These are phyloP conservation scores for Lasioglossum albipes DNA, from an alignment of 1,140 invertebrate genomes.

Conservation along the genomic window DNA sequence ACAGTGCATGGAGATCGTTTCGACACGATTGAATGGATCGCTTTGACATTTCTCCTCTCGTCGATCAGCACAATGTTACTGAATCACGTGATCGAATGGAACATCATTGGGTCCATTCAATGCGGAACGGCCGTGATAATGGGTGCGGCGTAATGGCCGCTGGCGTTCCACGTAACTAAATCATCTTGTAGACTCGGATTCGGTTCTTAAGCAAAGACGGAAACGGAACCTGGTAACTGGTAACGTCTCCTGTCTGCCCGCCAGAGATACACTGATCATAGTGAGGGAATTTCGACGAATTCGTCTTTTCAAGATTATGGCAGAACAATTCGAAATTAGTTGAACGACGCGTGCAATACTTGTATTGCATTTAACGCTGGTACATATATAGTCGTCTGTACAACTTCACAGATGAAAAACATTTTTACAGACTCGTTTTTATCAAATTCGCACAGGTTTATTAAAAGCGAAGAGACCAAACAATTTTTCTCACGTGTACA, in stretches of 20 bases:
- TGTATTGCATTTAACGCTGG: no score
- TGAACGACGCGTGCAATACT: no score
- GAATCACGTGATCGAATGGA: constrained; percentile 19
- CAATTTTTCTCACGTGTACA: no score
- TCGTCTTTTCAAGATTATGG: no score
- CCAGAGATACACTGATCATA: constrained; percentile 11
- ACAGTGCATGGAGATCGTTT: constrained; percentile 2
- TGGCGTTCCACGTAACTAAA: constrained; percentile 18
- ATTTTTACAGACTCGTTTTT: no score
- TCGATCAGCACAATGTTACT: constrained; percentile 27
- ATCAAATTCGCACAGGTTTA: no score
- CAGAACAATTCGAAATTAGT: no score
- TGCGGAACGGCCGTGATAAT: constrained; percentile 33
- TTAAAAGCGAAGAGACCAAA: no score
- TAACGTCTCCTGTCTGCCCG: constrained; percentile 1
- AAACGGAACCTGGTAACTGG: constrained; percentile 1
- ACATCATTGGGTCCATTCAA: constrained; percentile 31
- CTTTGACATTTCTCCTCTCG: constrained; percentile 17
- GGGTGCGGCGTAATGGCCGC: constrained; percentile 23
- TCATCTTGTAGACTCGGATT: constrained; percentile 19
- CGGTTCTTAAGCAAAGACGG: constrained; percentile 21
- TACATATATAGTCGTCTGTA: no score
- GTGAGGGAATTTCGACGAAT: constrained; percentile 1
- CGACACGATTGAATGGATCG: constrained; percentile 6
- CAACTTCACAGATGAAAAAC: no score